phyloP scores from a whole-genome alignment of 2,797 vertebrate genomes.

The Ceryle rudis region DNA sequence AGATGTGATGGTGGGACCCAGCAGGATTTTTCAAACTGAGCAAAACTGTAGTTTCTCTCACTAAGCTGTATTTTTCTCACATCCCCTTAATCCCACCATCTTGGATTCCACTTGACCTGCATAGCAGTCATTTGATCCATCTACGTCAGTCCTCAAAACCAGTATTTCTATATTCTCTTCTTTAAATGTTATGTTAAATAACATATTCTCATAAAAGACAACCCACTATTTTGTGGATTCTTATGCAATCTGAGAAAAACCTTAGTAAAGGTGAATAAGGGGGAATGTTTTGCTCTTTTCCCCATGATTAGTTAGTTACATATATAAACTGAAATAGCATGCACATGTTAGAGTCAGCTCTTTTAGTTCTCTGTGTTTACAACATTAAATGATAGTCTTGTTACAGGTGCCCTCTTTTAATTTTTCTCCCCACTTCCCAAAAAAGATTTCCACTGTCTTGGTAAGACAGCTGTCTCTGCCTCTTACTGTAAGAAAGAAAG shows the following conservation, averaged over 20 bases:
- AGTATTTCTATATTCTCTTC: background rate
- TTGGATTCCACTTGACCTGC: background rate
- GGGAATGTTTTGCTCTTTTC: background rate
- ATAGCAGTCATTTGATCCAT: background rate
- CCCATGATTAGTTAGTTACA: background rate
- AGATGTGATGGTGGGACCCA: background rate
- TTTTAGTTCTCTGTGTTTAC: background rate
- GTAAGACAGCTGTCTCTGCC: background rate
- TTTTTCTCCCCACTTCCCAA: background rate
- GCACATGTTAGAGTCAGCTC: background rate
- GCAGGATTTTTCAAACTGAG: background rate
- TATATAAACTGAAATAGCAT: background rate
- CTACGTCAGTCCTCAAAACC: background rate
- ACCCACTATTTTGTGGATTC: background rate
- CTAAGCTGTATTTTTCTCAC: background rate
- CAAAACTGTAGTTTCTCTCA: background rate
- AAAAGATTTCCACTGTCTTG: background rate
- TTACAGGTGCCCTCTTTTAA: background rate
- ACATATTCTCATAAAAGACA: background rate
- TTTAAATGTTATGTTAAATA: background rate
- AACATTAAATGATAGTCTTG: background rate
- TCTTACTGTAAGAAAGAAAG: background rate
- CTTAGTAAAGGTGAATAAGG: background rate
- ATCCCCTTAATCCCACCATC: background rate
- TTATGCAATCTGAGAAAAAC: background rate